Evolutionary conservation across 2,797 vertebrate genomes (phyloP).

Genomic region (Myiothlypis coronata): DNA sequence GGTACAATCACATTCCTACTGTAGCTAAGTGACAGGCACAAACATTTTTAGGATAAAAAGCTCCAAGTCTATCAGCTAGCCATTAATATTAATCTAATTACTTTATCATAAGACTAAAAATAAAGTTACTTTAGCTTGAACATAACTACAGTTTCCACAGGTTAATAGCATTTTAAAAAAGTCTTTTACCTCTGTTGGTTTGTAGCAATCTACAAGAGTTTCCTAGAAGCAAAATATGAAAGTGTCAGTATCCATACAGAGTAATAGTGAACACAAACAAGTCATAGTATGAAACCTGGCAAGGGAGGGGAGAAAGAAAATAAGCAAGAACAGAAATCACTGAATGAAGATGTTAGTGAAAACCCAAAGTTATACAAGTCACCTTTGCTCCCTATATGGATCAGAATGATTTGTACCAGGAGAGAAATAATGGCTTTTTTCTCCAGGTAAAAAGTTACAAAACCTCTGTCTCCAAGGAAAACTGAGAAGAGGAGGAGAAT

Average conservation of each 20-base stretch:
- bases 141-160: not conserved
- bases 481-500: not conserved
- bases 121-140: not conserved
- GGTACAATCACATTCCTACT: not conserved
- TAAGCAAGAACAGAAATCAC: not conserved
- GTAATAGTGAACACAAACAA: slow-evolving; percentile 39
- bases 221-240: slow-evolving; percentile 77
- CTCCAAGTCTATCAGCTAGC: not conserved
- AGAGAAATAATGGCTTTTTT: not conserved
- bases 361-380: not conserved
- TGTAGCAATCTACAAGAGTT: slow-evolving; percentile 92
- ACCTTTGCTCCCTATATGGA: not conserved
- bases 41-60: not conserved
- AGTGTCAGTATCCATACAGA: slow-evolving; percentile 35
- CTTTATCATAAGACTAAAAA: not conserved
- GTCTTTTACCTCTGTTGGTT: slow-evolving; percentile 90
- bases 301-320: not conserved
- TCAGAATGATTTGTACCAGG: not conserved
- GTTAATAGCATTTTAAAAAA: slow-evolving; percentile 50
- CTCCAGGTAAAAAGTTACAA: not conserved
- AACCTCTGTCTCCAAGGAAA: not conserved
- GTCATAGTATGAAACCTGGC: not conserved
- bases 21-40: not conserved
- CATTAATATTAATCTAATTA: not conserved
- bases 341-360: not conserved